These are phyloP conservation scores for Lordiphosa andalusiaca DNA, from an alignment of 2,888 invertebrate species.

Conservation along the genomic window DNA sequence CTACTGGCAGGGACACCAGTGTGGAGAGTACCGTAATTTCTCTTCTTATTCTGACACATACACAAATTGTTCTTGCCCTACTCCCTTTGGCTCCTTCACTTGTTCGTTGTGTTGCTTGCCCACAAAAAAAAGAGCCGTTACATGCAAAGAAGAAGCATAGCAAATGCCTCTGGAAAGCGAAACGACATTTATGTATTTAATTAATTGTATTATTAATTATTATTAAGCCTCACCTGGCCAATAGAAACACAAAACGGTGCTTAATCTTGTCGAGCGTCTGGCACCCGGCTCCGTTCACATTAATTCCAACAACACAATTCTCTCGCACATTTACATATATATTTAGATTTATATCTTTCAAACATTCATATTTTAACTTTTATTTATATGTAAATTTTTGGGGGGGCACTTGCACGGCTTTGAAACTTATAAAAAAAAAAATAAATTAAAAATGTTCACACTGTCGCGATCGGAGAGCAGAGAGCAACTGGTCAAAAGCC, in stretches of 20 bases:
- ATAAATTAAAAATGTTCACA: constrained; percentile 2
- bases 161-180: constrained; percentile 21
- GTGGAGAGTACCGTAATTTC: constrained; percentile 29
- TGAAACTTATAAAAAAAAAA: constrained; percentile 22
- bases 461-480: constrained; percentile 8
- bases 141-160: constrained; percentile 23
- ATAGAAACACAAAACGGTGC: constrained; percentile 51
- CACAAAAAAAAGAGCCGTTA: constrained; percentile 47
- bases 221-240: constrained; percentile 1
- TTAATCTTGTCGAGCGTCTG: constrained; percentile 47
- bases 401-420: no score
- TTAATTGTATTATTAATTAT: constrained; percentile 16
- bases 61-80: constrained; percentile 19
- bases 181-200: constrained; percentile 5
- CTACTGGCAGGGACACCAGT: constrained; percentile 18
- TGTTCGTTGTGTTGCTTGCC: constrained; percentile 11
- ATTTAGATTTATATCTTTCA: constrained; percentile 37
- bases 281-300: constrained; percentile 62
- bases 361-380: constrained; percentile 44
- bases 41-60: constrained; percentile 15
- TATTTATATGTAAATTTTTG: no score
- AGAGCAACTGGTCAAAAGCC: constrained; percentile 2
- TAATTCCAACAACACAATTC: constrained; percentile 36
- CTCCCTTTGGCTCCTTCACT: constrained; percentile 2
- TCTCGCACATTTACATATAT: constrained; percentile 11